These are phyloP conservation scores for Siderastrea radians DNA, from an alignment of 92 coral and sea anemone species.

Conservation along the genomic window DNA sequence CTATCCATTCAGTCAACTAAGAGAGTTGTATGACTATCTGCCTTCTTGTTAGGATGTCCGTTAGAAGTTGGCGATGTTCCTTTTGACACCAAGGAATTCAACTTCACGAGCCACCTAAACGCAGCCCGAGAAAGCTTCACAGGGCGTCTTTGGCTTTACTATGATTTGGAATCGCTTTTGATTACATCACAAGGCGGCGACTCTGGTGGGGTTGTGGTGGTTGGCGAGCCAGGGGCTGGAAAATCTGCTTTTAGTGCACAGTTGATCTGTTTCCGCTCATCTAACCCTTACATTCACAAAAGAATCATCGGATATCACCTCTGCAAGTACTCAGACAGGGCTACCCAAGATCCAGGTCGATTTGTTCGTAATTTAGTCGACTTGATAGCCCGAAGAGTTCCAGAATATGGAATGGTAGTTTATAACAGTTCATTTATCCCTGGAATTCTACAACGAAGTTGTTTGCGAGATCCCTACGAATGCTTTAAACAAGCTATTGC, in stretches of 20 bases:
- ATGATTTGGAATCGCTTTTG: constrained; percentile 9
- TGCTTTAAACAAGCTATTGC: constrained; percentile 77
- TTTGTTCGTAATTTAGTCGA: constrained; percentile 89
- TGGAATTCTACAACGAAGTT: constrained; percentile 42
- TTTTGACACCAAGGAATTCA: constrained; percentile 49
- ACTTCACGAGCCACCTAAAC: constrained; percentile 58
- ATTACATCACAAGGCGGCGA: neutral
- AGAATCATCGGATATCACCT: constrained; percentile 82
- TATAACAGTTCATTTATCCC: constrained; percentile 51
- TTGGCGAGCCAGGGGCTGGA: constrained; percentile 87
- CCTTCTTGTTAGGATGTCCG: constrained; percentile 51
- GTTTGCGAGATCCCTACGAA: constrained; percentile 69
- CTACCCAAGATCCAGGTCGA: constrained; percentile 72
- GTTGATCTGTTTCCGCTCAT: constrained; percentile 82
- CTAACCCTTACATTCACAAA: constrained; percentile 68
- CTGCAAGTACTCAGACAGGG: constrained; percentile 73
- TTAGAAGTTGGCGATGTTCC: constrained; percentile 31
- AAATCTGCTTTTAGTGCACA: constrained; percentile 86
- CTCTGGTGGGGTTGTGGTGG: constrained; percentile 45
- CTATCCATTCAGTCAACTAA: neutral
- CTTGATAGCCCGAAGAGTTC: constrained; percentile 74
- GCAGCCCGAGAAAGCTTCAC: constrained; percentile 55
- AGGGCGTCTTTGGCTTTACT: constrained; percentile 75
- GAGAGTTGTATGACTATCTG: neutral
- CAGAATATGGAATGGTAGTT: constrained; percentile 59